phyloP scores from a whole-genome alignment of 2,797 vertebrate species.

The Diglossa cyanea region DNA sequence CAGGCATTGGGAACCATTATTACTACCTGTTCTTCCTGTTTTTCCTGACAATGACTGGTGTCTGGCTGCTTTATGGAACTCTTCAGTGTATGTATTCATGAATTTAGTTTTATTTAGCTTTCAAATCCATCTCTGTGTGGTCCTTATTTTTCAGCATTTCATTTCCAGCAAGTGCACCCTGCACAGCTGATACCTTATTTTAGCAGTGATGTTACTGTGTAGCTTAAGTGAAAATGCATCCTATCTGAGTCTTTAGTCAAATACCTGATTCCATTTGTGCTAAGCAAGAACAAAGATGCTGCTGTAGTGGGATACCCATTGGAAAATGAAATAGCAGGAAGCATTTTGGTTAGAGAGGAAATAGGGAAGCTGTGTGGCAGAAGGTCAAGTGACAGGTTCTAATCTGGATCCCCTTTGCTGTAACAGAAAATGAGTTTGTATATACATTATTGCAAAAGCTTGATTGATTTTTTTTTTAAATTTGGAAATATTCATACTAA shows the following conservation, averaged over 20 bases:
- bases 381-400: background rate
- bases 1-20: conserved; percentile 90
- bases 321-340: background rate
- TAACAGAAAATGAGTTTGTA: background rate
- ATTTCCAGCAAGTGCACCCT: background rate
- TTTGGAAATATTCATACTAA: background rate
- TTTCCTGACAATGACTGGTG: conserved; percentile 76
- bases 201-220: background rate
- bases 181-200: background rate
- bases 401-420: background rate
- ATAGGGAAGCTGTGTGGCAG: background rate
- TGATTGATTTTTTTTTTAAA: background rate
- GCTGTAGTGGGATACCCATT: background rate
- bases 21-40: conserved; percentile 87
- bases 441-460: background rate
- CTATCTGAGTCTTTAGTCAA: background rate
- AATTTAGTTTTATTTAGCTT: background rate
- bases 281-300: background rate
- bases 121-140: background rate
- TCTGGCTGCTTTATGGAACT: conserved; percentile 85
- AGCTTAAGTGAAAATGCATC: background rate
- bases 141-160: background rate
- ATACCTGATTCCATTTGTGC: background rate
- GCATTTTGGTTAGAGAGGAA: background rate
- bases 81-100: conserved; percentile 82